Evolutionary conservation across 2,888 invertebrate genomes (phyloP), one percentile per base, ranked within the genome.

Genomic region (Drosophila pseudotakahashii): DNA sequence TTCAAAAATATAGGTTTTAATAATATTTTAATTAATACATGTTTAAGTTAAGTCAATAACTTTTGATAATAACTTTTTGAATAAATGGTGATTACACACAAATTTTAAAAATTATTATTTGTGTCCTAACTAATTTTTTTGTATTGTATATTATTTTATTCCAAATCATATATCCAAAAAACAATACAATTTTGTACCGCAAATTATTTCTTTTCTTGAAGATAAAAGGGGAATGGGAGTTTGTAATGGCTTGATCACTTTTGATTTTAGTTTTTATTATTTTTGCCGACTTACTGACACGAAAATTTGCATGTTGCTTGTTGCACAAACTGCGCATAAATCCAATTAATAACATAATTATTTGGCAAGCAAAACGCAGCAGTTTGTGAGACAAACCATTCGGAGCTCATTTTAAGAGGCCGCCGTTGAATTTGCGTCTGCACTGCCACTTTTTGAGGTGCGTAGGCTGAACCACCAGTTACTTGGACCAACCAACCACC

Each of bases 271-370:
- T 36, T 47, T 41, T 61, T 45, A 52, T 52, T 66, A 45, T 32
- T 45, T 64, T 66, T 23, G 11, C 7, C 7, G 34, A 53, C 34
- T 45, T 66, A 66, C 52, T 39, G 41, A 50, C 73, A 85, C 63
- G 69, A 59, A 82, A 81, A 86, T 83, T 81, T 79, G 54, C 76
- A 72, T 75, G 77, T 81, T 79, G 57, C 76, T 61, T 70, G 75
- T 73, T 76, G 81, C 77, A 80, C 66, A 83, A 81, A 74, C 73
- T 75, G 77, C 62, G 69, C 81, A 81, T 75, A 83, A 86, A 81
- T 81, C 81, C 87, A 82, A 82, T 86, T 82, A 82, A 82, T 82
- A 82, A 83, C 82, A 82, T 82, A 86, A 82, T 82, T 82, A 82
- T 82, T 76, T 72, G 71, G 66, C 45, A 55, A 54, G 39, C 47